Conservation (phyloP, 2,113 vertebrate species). For the Lagopus muta region DNA sequence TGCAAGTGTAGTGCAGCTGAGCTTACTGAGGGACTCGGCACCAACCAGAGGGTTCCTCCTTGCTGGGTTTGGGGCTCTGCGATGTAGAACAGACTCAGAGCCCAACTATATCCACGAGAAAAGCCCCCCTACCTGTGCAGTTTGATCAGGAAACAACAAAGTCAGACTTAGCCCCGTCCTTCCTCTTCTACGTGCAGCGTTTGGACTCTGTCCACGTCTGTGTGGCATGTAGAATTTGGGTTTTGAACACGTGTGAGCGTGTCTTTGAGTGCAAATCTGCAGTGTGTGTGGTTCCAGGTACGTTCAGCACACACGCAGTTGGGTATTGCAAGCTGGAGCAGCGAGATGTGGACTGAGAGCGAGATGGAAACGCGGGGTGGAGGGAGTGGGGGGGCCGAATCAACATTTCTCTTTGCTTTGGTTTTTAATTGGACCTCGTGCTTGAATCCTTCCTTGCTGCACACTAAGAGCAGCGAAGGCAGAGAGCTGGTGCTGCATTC, state of each 20-base stretch:
- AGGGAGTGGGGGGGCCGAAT: no score
- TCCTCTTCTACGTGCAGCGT: background rate
- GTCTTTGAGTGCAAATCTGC: background rate
- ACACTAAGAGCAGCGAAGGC: fast-evolving
- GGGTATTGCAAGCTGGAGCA: background rate
- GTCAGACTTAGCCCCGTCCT: fast-evolving
- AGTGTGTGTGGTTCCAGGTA: fast-evolving
- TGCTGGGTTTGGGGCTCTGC: no score
- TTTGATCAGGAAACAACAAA: fast-evolving
- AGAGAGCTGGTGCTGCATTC: fast-evolving
- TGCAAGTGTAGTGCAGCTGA: background rate
- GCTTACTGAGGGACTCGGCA: background rate
- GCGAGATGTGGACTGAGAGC: fast-evolving
- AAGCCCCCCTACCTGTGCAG: background rate
- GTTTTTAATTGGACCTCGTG: background rate
- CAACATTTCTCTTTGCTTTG: no score
- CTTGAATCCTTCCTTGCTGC: background rate
- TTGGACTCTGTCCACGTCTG: fast-evolving
- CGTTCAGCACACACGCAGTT: background rate
- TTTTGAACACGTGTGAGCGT: background rate
- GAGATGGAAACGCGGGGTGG: fast-evolving
- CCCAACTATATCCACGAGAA: background rate
- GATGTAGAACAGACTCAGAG: no score
- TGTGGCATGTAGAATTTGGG: background rate
- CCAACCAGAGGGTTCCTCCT: no score